phyloP scores from a whole-genome alignment of 2,888 invertebrate species.

The Drepanosiphum platanoidis region DNA sequence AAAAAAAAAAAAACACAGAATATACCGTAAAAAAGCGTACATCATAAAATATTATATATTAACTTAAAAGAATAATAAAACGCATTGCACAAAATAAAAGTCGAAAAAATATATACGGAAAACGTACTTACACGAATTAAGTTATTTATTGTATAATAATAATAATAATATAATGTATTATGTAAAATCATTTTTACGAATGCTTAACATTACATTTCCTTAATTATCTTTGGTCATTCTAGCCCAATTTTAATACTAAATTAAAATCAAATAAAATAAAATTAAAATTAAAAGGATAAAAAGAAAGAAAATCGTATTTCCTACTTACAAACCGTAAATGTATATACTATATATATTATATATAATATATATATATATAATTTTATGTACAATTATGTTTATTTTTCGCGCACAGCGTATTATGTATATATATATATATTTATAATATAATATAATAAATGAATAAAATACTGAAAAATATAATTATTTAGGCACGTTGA shows the following conservation, averaged over 20 bases:
- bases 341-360: too few species aligned
- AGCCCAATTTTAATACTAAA: constrained; percentile 48
- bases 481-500: constrained; percentile 61
- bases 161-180: neutral
- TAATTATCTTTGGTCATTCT: constrained; percentile 61
- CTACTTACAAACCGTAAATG: constrained; percentile 43
- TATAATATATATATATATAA: too few species aligned
- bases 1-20: constrained; percentile 49
- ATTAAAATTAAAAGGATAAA: neutral
- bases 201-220: constrained; percentile 50
- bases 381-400: constrained; percentile 37
- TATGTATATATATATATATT: neutral
- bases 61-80: constrained; percentile 38
- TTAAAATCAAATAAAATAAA: too few species aligned
- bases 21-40: constrained; percentile 37
- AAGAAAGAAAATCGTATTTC: constrained; percentile 16
- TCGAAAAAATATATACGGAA: constrained; percentile 42
- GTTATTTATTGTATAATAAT: constrained; percentile 32
- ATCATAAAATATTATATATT: constrained; percentile 26
- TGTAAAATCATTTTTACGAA: constrained; percentile 31
- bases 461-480: constrained; percentile 60
- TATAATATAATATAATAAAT: constrained; percentile 29
- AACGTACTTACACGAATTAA: constrained; percentile 54
- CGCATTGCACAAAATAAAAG: constrained; percentile 61
- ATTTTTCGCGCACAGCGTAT: neutral